These are phyloP conservation scores for Coregonus clupeaformis DNA, from an alignment of 2,113 vertebrate genomes.

Conservation along the genomic window DNA sequence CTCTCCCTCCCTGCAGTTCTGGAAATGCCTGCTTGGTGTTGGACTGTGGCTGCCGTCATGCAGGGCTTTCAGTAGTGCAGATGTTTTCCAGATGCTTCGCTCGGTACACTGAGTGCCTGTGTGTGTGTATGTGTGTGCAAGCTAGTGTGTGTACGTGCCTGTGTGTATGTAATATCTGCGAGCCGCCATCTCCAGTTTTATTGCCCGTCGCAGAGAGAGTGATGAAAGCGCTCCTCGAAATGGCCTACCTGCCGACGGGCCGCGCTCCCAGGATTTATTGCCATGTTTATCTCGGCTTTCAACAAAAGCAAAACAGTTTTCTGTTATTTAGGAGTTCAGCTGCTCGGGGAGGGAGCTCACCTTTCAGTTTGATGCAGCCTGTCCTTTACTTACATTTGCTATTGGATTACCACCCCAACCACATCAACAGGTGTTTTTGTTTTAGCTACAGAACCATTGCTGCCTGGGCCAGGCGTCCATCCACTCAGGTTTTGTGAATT, in stretches of 20 bases:
- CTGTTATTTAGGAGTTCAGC: conserved; percentile 27
- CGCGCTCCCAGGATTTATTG: conserved; percentile 41
- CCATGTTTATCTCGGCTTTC: conserved; percentile 46
- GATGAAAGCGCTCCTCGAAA: conserved; percentile 48
- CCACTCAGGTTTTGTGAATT: background rate
- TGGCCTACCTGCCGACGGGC: conserved; percentile 34
- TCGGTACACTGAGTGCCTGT: conserved; percentile 22
- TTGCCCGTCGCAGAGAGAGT: conserved; percentile 17
- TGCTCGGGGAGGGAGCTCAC: conserved; percentile 17
- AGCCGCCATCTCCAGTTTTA: conserved; percentile 35
- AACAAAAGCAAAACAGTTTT: conserved; percentile 45
- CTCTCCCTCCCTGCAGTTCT: conserved; percentile 58
- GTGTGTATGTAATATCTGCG: conserved; percentile 7
- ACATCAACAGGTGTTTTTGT: conserved; percentile 49
- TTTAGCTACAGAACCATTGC: conserved; percentile 36
- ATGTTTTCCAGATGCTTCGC: conserved; percentile 65
- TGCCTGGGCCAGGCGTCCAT: background rate
- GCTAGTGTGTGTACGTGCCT: conserved; percentile 25
- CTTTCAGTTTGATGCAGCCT: conserved; percentile 40
- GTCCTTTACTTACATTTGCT: conserved; percentile 46
- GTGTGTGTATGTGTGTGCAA: conserved; percentile 10
- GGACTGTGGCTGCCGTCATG: conserved; percentile 47
- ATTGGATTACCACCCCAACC: conserved; percentile 48
- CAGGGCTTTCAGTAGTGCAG: conserved; percentile 37
- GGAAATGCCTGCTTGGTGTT: conserved; percentile 50